Base-by-base conservation (phyloP, 1,140 invertebrate species). In the Cotesia typhae region DNA sequence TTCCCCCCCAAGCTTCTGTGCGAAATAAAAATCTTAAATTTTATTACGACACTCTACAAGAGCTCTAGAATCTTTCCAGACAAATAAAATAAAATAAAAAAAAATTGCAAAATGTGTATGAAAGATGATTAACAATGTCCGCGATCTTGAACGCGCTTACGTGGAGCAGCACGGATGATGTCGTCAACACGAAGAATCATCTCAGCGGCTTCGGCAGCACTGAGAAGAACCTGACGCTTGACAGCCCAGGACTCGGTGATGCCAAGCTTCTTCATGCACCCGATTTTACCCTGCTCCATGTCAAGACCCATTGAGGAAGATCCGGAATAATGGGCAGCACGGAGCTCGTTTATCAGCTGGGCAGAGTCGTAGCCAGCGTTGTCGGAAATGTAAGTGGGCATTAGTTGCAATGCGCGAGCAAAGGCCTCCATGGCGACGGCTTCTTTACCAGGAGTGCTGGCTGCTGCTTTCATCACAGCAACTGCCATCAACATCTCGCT, bases 311-410 rank as follows among this genome's bases (percentile, higher is more conserved):
- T 90, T 0, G 93, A 93, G 60, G 84, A 84, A 36, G 89, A 84
- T 63, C 93, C 94, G 76, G 93, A 91, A 57, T 93, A 92, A 85
- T 99, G 98, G 14, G 91, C 89, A 28, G 98, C 97, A 77, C 96
- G 88, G 20, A 99, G 89, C 81, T 98, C 91, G 14, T 95, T 94
- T 47, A 99, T 89, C 36, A 99, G 88, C 78, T 99, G 95, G 7
- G 97, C 95, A 63, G 97, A 98, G 89, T 99, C 98, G 84, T 96
- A 98, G 68, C 98, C 98, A 75, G 95, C 98, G 88, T 99, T 99
- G 84, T 99, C 98, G 36, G 97, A 97, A 78, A 99, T 98, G 63
- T 95, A 94, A 36, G 94, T 97, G 3, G 98, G 98, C 63, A 99
- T 87, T 80, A 96, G 91, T 66, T 93, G 90, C 38, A 96, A 85